These are phyloP conservation scores for Allobates femoralis DNA, from an alignment of 2,797 vertebrate genomes.

Conservation along the genomic window DNA sequence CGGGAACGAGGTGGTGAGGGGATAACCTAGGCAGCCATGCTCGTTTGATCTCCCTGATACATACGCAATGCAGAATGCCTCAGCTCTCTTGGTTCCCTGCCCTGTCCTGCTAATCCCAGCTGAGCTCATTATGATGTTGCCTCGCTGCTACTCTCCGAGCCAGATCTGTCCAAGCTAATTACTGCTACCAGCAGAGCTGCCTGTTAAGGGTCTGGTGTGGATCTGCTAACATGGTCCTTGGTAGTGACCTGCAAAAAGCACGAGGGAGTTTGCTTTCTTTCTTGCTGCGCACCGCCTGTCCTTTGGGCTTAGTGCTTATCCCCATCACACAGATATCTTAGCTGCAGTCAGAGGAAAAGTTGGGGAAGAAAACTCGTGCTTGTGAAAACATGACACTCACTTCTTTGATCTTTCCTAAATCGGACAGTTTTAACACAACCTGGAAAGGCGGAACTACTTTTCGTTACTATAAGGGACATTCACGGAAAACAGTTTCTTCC, in stretches of 20 bases:
- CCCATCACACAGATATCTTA: conserved; percentile 87
- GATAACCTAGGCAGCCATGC: conserved; percentile 87
- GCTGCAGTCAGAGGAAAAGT: conserved; percentile 87
- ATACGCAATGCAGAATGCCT: conserved; percentile 86
- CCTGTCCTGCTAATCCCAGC: conserved; percentile 99
- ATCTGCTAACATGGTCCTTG: conserved; percentile 87
- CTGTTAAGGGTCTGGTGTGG: conserved; percentile 94
- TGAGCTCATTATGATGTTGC: conserved; percentile 99
- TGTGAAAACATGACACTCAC: conserved; percentile 79
- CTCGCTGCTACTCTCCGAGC: conserved; percentile 96
- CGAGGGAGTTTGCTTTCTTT: conserved; percentile 87
- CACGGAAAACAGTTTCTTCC: conserved; percentile 72
- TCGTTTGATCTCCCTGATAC: conserved; percentile 90
- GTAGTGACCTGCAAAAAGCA: conserved; percentile 90
- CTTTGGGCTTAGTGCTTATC: conserved; percentile 91
- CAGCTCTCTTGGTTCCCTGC: conserved; percentile 92
- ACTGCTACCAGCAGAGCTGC: conserved; percentile 94
- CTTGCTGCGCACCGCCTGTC: conserved; percentile 84
- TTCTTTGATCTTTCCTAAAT: conserved; percentile 85
- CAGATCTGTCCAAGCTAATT: conserved; percentile 99
- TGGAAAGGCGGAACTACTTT: conserved; percentile 76
- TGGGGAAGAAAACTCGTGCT: conserved; percentile 84
- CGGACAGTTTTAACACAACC: conserved; percentile 78
- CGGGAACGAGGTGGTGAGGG: conserved; percentile 85
- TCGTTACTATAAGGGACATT: conserved; percentile 70